Evolutionary conservation across 2,888 invertebrate species (phyloP), one percentile per base, ranked within the genome.

Genomic region (Agonopterix alstromeriana): DNA sequence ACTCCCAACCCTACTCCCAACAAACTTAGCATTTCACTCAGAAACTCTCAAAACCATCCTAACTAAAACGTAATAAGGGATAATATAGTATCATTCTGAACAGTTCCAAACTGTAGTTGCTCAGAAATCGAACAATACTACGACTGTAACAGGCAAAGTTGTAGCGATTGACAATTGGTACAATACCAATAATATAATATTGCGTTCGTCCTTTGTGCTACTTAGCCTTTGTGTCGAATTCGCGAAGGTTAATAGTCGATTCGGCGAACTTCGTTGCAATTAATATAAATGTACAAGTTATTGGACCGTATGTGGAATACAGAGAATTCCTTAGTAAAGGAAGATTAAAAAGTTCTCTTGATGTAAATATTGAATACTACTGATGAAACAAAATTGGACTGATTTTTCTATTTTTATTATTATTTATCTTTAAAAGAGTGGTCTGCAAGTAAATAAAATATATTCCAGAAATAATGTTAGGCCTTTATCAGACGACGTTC

Each of bases 151-250:
- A 65, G 71, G 66, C 64, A 58, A 77, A 78, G 67, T 77, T 76
- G 67, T 70, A 63, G 65, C 70, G 71, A 77, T 76, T 77, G 77
- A 76, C 75, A 74, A 77, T 74, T 71, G 67, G 59, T 61, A 70
- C 67, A 70, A 68, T 73, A 72, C 65, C 65, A 66, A 70, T 74
- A 65, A 64, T 67, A 68, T 67, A 65, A 61, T 63, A 65, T 64
- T 61, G 60, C 68, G 55, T 54, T 57, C 53, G 56, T 58, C 67
- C 64, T 70, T 75, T 75, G 70, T 74, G 61, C 60, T 57, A 42
- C 61, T 60, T 51, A 54, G 55, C 59, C 61, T 62, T 61, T 63
- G 55, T 61, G 60, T 55, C 67, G 5, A 66, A 65, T 56, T 60
- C 53, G 46, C 56, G 54, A 53, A 35, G 58, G 58, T 52, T 49